Base-by-base conservation (phyloP, 2,888 invertebrate genomes). In the Schrankia costaestrigalis region DNA sequence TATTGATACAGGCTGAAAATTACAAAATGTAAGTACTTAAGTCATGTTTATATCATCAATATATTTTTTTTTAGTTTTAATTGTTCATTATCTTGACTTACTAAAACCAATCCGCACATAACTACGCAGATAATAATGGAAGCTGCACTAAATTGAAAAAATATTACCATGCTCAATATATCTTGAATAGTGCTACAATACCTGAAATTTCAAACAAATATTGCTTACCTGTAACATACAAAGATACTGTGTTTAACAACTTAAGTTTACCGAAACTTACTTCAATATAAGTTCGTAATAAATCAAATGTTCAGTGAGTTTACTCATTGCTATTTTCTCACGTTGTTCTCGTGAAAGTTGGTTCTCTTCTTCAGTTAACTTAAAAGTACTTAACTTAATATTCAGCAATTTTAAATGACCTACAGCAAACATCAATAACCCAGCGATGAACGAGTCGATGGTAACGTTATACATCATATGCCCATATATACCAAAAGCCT, bases 381-480 rank as follows among this genome's bases (percentile, higher is more conserved):
- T 70, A 0, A 81, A 46, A 31, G 58, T 63, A 8, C 35, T 47
- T 2, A 84, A 47, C 19, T 76, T 69, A 9, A 49, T 41, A 17
- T 74, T 69, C 0, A 84, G 32, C 1, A 77, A 37, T 41, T 62
- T 68, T 8, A 82, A 42, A 32, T 83, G 82, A 3, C 42, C 56
- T 29, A 79, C 59, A 8, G 70, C 64, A 40, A 71, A 56, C 0
- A 65, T 19, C 11, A 83, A 42, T 5, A 82, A 36, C 0, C 84
- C 84, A 35, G 69, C 62, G 8, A 75, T 69, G 29, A 84, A 68
- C 0, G 74, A 49, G 52, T 84, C 84, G 3, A 71, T 54, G 19
- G 65, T 73, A 0, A 73, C 54, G 35, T 80, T 80, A 32, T 76
- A 82, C 29, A 57, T 66, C 84, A 84, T 78, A 32, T 84, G 81